Conservation (phyloP, 2,797 vertebrate species). For the Acrocephalus scirpaceus region DNA sequence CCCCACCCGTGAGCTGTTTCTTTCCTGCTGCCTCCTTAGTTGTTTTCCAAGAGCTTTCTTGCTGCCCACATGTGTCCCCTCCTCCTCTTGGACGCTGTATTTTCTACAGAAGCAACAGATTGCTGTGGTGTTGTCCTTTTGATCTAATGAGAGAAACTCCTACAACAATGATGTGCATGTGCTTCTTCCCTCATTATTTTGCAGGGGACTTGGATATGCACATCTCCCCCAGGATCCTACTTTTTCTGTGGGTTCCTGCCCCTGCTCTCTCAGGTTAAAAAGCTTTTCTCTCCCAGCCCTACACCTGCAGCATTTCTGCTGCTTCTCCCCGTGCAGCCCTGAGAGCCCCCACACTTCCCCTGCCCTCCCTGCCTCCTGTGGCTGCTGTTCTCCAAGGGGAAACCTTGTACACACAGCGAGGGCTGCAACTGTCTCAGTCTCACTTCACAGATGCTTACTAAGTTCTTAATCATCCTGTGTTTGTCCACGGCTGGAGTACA, state of each 20-base stretch:
- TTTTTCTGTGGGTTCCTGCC: neutral
- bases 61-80: constrained; percentile 44
- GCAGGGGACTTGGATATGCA: neutral
- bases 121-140: constrained; percentile 56
- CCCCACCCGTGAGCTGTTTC: constrained; percentile 40
- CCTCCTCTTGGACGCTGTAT: constrained; percentile 39
- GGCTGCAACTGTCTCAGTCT: neutral
- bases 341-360: neutral
- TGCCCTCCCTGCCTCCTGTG: neutral
- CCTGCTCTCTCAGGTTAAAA: neutral
- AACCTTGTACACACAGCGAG: constrained; percentile 29
- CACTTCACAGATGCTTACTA: neutral
- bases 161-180: constrained; percentile 42
- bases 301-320: neutral
- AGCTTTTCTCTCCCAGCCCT: neutral
- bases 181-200: constrained; percentile 14
- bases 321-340: neutral
- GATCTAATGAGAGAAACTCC: constrained; percentile 61
- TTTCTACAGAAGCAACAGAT: constrained; percentile 50
- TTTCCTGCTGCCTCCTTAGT: constrained; percentile 42
- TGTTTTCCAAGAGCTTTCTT: constrained; percentile 47
- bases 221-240: neutral
- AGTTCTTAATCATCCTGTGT: neutral
- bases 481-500: neutral
- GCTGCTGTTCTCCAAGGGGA: neutral